Conservation (phyloP, 2,888 invertebrate genomes). For the Graphium colonna region DNA sequence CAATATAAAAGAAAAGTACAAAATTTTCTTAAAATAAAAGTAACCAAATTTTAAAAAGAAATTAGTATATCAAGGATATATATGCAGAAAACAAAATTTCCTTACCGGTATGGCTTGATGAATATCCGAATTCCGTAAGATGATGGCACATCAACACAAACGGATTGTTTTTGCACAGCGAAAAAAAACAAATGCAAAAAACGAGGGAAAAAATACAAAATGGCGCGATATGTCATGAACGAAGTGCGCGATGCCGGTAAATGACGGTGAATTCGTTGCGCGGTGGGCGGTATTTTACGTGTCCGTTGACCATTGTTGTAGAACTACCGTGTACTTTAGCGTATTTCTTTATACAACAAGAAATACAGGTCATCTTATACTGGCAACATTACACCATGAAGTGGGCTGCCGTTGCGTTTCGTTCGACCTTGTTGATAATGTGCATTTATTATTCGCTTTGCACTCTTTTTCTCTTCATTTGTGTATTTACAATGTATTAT, state of each 20-base stretch:
- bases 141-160: constrained; percentile 7
- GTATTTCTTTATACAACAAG: constrained; percentile 7
- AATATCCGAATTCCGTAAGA: constrained; percentile 5
- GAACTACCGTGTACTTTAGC: constrained; percentile 36
- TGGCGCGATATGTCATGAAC: constrained; percentile 35
- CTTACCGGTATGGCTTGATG: constrained; percentile 10
- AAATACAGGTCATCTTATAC: constrained; percentile 26
- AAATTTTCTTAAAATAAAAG: not conserved
- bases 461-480: not conserved
- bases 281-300: constrained; percentile 56
- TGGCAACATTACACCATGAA: constrained; percentile 30
- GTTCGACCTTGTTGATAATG: constrained; percentile 38
- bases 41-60: not conserved
- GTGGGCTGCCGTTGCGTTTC: constrained; percentile 28
- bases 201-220: constrained; percentile 26
- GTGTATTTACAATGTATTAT: no score
- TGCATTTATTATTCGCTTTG: constrained; percentile 17
- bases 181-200: constrained; percentile 17
- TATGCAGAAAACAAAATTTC: not conserved
- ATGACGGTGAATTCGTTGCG: constrained; percentile 48
- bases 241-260: constrained; percentile 57
- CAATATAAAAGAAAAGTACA: not conserved
- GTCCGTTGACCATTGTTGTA: constrained; percentile 41
- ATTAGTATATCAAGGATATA: not conserved
- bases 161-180: not conserved